phyloP scores from a whole-genome alignment of 1,140 invertebrate species.

The Brachionus plicatilis region DNA sequence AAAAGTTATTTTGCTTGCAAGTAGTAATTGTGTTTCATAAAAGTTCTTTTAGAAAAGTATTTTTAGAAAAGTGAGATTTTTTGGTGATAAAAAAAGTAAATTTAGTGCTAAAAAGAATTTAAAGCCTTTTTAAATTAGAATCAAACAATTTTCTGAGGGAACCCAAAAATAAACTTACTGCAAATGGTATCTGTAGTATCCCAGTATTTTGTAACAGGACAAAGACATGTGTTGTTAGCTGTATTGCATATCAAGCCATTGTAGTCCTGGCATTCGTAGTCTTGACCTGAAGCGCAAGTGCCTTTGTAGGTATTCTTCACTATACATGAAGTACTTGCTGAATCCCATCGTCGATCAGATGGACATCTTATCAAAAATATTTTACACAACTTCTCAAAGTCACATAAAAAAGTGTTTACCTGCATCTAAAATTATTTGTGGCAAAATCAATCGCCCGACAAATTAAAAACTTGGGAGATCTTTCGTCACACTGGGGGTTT shows the following conservation, averaged over 20 bases:
- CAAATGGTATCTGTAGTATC: slow-evolving; percentile 1
- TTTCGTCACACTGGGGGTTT: slow-evolving; percentile 19
- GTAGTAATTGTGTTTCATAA: too few relatives aligned
- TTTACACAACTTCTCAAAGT: background rate
- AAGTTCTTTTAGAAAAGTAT: too few relatives aligned
- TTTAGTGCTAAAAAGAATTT: too few relatives aligned
- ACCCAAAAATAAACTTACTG: background rate
- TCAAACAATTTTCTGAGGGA: background rate
- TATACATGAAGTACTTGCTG: background rate
- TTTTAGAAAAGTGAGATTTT: too few relatives aligned
- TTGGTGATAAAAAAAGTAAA: too few relatives aligned
- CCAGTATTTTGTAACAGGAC: slow-evolving; percentile 19
- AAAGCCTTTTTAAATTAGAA: too few relatives aligned
- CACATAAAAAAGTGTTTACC: background rate
- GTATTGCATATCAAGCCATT: slow-evolving; percentile 29
- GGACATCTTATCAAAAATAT: background rate
- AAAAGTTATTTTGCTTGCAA: too few relatives aligned
- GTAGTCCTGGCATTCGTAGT: slow-evolving; percentile 21
- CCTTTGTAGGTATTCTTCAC: background rate
- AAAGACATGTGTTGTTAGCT: background rate
- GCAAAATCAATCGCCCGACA: background rate
- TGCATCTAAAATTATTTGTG: background rate
- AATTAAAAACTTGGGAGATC: background rate
- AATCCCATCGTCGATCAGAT: background rate
- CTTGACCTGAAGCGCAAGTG: background rate